These are phyloP conservation scores for Micrasema minimum DNA, from an alignment of 1,140 invertebrate genomes.

Conservation along the genomic window DNA sequence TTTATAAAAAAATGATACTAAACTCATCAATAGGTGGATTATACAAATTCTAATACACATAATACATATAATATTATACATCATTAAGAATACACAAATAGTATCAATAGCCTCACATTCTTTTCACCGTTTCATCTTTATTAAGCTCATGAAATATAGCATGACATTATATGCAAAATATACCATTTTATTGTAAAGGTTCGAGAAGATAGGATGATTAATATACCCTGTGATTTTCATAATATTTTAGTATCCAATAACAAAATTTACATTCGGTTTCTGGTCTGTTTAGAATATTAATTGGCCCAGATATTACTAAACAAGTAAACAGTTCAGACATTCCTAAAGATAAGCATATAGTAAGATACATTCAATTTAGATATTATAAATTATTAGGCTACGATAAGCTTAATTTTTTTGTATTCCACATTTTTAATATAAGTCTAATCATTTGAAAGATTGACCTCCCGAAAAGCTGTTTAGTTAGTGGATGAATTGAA, in stretches of 20 bases:
- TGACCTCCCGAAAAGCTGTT: too few species aligned
- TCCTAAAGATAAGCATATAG: slow-evolving; percentile 4
- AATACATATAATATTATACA: not conserved
- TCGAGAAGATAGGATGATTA: slow-evolving; percentile 42
- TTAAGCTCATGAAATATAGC: slow-evolving; percentile 45
- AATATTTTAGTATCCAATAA: slow-evolving; percentile 16
- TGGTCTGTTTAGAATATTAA: slow-evolving; percentile 13
- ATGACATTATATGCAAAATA: slow-evolving; percentile 37
- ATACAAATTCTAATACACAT: not conserved
- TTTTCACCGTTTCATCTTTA: slow-evolving; percentile 21
- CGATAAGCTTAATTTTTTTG: not conserved
- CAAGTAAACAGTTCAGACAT: not conserved
- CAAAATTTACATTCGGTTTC: slow-evolving; percentile 11
- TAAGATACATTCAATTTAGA: slow-evolving; percentile 1
- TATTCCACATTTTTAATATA: too few species aligned
- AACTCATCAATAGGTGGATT: too few species aligned
- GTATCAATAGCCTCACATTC: not conserved
- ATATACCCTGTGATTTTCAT: slow-evolving; percentile 52
- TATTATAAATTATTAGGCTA: not conserved
- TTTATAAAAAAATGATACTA: too few species aligned
- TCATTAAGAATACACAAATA: not conserved
- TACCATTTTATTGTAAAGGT: slow-evolving; percentile 28
- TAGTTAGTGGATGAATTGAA: too few species aligned
- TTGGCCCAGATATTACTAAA: slow-evolving; percentile 11
- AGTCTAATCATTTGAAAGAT: too few species aligned